Conservation (phyloP, 2,113 vertebrate species). For the Brachypodius melanocephalos region DNA sequence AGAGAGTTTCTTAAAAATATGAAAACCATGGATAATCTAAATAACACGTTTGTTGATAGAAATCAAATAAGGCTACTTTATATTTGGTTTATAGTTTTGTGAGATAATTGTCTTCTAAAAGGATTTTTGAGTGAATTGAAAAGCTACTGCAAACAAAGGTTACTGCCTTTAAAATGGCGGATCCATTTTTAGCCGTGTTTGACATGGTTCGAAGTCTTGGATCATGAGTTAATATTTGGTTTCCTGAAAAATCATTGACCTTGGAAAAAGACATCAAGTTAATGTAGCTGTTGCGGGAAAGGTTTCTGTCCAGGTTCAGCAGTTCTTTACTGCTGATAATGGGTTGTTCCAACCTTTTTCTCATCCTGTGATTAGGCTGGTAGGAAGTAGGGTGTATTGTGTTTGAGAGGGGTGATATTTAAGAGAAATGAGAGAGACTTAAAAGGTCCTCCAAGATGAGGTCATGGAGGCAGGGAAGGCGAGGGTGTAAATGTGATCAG, state of each 20-base stretch:
- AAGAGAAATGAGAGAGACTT: background rate
- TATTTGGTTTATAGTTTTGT: background rate
- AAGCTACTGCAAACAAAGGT: background rate
- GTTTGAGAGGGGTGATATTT: background rate
- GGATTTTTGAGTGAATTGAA: background rate
- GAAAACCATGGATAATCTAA: background rate
- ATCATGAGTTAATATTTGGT: background rate
- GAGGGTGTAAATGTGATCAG: background rate
- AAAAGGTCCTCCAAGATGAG: background rate
- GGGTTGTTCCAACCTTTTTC: background rate
- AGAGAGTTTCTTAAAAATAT: background rate
- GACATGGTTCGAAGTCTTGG: background rate
- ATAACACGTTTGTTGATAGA: background rate
- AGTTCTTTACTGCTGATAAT: background rate
- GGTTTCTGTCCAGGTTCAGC: background rate
- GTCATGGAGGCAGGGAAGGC: background rate
- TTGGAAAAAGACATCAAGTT: background rate
- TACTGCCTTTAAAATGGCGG: background rate
- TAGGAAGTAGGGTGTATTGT: background rate
- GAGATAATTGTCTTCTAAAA: background rate
- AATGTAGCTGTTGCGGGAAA: background rate
- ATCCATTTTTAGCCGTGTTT: background rate
- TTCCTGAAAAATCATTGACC: background rate
- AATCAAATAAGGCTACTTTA: background rate
- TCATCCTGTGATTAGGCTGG: background rate